Conservation (phyloP, 2,113 vertebrate genomes). For the Cavia aperea region DNA sequence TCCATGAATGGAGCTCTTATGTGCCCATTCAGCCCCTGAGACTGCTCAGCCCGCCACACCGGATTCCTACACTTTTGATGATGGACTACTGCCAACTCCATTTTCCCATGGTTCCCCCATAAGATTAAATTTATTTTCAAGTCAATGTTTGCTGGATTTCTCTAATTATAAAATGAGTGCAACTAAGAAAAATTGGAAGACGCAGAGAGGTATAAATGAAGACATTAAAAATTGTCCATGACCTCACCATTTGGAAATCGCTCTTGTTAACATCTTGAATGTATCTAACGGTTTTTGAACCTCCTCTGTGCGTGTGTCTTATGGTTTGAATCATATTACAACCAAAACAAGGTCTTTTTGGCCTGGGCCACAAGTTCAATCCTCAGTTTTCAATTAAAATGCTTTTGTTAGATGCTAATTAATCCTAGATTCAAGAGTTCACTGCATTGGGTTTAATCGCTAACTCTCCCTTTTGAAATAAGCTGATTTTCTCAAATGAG, state of each 20-base stretch:
- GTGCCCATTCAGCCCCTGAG: neutral
- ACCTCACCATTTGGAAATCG: neutral
- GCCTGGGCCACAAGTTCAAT: neutral
- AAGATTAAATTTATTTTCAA: neutral
- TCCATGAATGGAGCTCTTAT: neutral
- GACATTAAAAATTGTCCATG: neutral
- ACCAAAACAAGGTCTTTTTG: neutral
- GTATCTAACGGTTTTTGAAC: neutral
- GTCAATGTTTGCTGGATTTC: neutral
- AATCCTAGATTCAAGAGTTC: neutral
- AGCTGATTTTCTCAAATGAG: neutral
- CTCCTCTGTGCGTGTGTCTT: neutral
- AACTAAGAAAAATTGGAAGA: neutral
- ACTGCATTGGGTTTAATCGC: neutral
- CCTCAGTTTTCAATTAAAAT: constrained; percentile 19
- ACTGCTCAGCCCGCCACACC: neutral
- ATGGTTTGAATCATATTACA: neutral
- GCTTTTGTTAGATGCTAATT: constrained; percentile 2
- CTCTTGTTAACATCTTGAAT: neutral
- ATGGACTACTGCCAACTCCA: neutral
- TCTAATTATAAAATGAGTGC: constrained; percentile 7
- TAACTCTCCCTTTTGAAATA: neutral
- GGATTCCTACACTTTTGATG: neutral
- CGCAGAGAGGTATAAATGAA: neutral
- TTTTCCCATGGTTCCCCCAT: neutral